Evolutionary conservation across 2,888 invertebrate genomes (phyloP).

Genomic region (Tetragnatha montana): DNA sequence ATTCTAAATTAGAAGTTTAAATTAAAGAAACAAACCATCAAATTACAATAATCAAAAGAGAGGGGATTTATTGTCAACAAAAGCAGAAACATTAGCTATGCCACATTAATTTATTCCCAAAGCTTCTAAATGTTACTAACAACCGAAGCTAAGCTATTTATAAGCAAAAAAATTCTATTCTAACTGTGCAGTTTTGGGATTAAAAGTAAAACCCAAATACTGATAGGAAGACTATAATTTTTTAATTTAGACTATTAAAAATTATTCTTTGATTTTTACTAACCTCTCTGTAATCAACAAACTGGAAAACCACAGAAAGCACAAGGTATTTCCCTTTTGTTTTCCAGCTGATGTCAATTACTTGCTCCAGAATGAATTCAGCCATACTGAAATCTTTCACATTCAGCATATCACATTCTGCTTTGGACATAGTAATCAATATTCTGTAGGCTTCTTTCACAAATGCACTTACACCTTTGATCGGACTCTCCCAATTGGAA

Average conservation of each 20-base stretch:
- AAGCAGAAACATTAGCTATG: too few species aligned
- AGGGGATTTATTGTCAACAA: too few species aligned
- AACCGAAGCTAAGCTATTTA: too few species aligned
- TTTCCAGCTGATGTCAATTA: constrained; percentile 59
- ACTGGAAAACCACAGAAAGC: constrained; percentile 47
- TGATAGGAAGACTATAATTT: not conserved
- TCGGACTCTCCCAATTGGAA: constrained; percentile 65
- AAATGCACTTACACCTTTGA: constrained; percentile 53
- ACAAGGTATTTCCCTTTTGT: constrained; percentile 65
- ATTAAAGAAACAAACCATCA: too few species aligned
- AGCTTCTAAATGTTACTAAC: too few species aligned
- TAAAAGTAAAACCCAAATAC: not conserved
- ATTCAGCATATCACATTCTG: constrained; percentile 15
- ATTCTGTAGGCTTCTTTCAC: constrained; percentile 53
- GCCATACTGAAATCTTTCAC: not conserved
- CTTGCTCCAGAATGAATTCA: constrained; percentile 22
- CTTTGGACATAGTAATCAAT: constrained; percentile 22
- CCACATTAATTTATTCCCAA: too few species aligned
- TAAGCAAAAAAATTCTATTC: too few species aligned
- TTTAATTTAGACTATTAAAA: not conserved
- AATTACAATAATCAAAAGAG: too few species aligned
- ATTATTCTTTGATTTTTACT: not conserved
- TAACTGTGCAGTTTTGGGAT: not conserved
- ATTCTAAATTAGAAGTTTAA: too few species aligned
- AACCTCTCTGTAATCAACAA: constrained; percentile 52